A percentile compares a stretch with the other conserved stretches of the same genome.
Conservation (phyloP, 2,797 vertebrate genomes). For the Chlorospingus flavigularis region DNA sequence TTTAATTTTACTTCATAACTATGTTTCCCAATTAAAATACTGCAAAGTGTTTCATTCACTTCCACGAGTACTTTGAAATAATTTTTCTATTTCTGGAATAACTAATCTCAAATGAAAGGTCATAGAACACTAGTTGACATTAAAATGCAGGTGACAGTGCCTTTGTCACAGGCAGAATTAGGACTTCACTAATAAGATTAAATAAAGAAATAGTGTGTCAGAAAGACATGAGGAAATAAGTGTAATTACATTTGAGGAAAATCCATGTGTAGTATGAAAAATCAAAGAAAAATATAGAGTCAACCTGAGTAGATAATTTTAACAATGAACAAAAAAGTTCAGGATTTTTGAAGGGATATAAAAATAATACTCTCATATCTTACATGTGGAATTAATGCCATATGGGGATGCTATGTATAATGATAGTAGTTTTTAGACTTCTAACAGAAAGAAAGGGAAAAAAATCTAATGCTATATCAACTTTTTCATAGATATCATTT, state of each 20-base stretch:
- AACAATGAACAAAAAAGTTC: background rate
- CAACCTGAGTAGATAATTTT: background rate
- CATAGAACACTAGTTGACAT: background rate
- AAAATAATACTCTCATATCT: background rate
- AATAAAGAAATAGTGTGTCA: background rate
- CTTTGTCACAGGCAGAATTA: constrained; percentile 2
- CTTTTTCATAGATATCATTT: background rate
- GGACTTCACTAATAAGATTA: background rate
- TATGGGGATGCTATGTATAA: background rate
- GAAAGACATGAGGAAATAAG: background rate
- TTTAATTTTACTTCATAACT: background rate
- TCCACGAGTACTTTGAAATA: background rate
- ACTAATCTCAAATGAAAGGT: background rate
- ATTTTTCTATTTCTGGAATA: background rate
- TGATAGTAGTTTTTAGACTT: background rate
- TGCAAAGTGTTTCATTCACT: background rate
- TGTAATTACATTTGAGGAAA: background rate
- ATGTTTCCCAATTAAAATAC: background rate
- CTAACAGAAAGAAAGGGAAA: background rate
- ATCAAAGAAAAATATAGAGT: background rate
- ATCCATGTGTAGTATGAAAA: background rate
- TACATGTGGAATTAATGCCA: background rate
- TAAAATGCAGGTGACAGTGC: background rate
- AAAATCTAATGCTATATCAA: background rate
- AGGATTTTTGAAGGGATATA: background rate